phyloP scores from a whole-genome alignment of 2,113 vertebrate species.

The Connochaetes taurinus region DNA sequence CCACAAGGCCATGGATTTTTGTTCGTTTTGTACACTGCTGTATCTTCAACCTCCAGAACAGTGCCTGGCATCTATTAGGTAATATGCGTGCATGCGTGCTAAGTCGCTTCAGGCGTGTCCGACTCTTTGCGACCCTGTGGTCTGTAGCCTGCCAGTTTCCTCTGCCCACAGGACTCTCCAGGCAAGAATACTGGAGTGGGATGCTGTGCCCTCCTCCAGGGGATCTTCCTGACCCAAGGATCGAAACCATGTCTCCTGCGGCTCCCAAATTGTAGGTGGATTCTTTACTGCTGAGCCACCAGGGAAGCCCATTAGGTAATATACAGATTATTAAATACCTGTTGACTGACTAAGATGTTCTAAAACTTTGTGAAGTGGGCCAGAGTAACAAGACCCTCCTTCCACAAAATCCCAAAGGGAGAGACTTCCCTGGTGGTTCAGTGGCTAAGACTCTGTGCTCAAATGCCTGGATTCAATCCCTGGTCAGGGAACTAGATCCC shows the following conservation, averaged over 20 bases:
- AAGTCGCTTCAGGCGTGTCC: neutral
- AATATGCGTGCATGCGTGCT: neutral
- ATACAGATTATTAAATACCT: neutral
- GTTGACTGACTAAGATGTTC: neutral
- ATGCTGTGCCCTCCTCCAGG: neutral
- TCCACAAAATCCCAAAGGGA: neutral
- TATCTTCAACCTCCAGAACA: neutral
- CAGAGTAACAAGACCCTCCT: neutral
- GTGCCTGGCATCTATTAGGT: neutral
- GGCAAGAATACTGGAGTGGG: neutral
- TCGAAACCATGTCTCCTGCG: accelerated
- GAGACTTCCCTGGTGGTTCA: neutral
- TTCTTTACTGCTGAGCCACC: neutral
- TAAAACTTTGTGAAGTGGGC: neutral
- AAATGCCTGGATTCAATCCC: neutral
- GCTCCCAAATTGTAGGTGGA: neutral
- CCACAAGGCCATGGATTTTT: neutral
- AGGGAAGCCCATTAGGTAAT: neutral
- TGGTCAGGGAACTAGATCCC: neutral
- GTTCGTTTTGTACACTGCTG: neutral
- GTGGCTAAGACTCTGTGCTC: neutral
- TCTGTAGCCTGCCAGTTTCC: neutral
- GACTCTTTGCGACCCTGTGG: neutral
- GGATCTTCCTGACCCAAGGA: neutral
- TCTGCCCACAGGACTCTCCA: neutral